These are phyloP conservation scores for Neomonachus schauinslandi DNA, from an alignment of 2,113 vertebrate species.

Conservation along the genomic window DNA sequence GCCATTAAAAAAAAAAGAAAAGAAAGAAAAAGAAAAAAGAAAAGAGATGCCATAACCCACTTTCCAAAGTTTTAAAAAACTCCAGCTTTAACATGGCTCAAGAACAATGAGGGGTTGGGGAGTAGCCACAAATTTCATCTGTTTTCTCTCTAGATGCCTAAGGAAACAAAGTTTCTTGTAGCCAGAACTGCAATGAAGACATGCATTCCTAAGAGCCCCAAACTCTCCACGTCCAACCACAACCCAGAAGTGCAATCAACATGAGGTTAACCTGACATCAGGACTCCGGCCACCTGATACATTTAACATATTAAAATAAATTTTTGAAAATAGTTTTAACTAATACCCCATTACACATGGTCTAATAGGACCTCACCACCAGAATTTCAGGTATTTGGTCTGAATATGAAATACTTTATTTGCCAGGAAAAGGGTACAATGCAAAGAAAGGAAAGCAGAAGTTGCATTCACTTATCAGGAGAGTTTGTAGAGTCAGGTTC, in stretches of 20 bases:
- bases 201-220: neutral
- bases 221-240: neutral
- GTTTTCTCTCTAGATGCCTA: slow-evolving; percentile 10
- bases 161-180: neutral
- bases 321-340: neutral
- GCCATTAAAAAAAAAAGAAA: neutral
- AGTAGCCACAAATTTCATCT: neutral
- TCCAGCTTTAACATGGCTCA: neutral
- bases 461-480: neutral
- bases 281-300: neutral
- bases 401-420: neutral
- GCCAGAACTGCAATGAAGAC: neutral
- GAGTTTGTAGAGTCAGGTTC: neutral
- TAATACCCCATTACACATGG: neutral
- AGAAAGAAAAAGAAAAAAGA: neutral
- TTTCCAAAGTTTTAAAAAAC: slow-evolving; percentile 17
- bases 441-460: neutral
- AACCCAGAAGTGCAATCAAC: neutral
- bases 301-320: neutral
- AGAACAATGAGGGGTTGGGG: neutral
- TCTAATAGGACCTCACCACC: neutral
- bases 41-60: neutral
- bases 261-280: neutral
- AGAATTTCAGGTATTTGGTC: neutral
- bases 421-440: neutral